A percentile compares a stretch with the other conserved stretches of the same genome.
Conservation (phyloP, 2,888 invertebrate genomes). For the Phyllotreta cruciferae region DNA sequence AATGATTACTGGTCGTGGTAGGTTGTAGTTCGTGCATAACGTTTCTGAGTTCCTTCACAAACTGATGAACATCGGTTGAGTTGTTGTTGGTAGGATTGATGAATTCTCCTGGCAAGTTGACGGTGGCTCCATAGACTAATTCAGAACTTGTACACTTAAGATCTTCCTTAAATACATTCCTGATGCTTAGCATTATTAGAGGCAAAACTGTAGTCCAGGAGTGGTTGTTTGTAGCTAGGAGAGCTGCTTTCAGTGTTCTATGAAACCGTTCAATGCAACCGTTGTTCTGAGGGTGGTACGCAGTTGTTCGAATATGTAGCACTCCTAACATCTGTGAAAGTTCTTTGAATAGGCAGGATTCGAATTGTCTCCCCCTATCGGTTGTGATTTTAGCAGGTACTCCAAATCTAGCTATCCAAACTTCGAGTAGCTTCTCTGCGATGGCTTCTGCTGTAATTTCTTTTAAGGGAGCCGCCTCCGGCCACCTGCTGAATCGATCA, state of each 20-base stretch:
- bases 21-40: too few relatives aligned
- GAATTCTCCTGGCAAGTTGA: conserved; percentile 47
- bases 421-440: background rate
- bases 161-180: conserved; percentile 46
- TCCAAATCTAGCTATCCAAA: conserved; percentile 1
- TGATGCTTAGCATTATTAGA: conserved; percentile 9
- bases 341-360: conserved; percentile 8
- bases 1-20: too few relatives aligned
- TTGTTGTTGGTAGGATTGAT: background rate
- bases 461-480: background rate
- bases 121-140: conserved; percentile 48
- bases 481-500: background rate
- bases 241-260: conserved; percentile 44
- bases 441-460: background rate
- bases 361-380: conserved; percentile 16
- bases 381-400: background rate
- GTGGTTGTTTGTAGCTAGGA: background rate
- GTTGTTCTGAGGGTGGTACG: conserved; percentile 39
- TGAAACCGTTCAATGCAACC: conserved; percentile 39
- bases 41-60: too few relatives aligned
- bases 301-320: conserved; percentile 31
- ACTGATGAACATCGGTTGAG: too few relatives aligned
- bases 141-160: conserved; percentile 48
- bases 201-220: conserved; percentile 40
- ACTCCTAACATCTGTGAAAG: conserved; percentile 12